Conservation (phyloP, 2,797 vertebrate genomes). For the Gallirallus australis region DNA sequence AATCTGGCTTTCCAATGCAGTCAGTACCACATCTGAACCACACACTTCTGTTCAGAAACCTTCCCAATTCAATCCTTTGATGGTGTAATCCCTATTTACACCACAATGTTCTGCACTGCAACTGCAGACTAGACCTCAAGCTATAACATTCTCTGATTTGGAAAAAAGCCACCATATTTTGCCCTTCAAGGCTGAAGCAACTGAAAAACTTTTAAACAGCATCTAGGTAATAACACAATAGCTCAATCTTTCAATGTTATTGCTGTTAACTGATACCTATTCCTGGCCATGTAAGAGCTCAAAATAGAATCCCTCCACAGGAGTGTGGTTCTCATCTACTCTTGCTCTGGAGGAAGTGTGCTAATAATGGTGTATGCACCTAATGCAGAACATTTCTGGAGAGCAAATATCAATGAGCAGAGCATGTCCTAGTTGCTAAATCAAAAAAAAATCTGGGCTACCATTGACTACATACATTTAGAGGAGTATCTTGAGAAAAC, state of each 20-base stretch:
- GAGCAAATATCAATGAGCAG: neutral
- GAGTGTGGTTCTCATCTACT: neutral
- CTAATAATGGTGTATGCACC: neutral
- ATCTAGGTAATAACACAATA: neutral
- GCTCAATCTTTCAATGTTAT: neutral
- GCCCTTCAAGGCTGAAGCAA: neutral
- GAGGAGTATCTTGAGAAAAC: neutral
- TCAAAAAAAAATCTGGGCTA: neutral
- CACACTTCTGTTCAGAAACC: neutral
- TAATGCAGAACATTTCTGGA: neutral
- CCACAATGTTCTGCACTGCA: neutral
- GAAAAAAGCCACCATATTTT: neutral
- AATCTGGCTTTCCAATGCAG: neutral
- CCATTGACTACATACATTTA: neutral
- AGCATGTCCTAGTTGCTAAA: neutral
- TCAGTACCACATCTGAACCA: neutral
- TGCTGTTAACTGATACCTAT: neutral
- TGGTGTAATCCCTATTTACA: neutral
- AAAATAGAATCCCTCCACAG: neutral
- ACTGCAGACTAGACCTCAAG: neutral
- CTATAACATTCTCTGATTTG: neutral
- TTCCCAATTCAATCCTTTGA: neutral
- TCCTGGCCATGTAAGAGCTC: neutral
- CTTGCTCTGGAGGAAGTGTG: neutral
- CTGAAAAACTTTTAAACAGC: neutral